Base-by-base conservation (phyloP, 2,888 invertebrate genomes). In the Drosophila recens region DNA sequence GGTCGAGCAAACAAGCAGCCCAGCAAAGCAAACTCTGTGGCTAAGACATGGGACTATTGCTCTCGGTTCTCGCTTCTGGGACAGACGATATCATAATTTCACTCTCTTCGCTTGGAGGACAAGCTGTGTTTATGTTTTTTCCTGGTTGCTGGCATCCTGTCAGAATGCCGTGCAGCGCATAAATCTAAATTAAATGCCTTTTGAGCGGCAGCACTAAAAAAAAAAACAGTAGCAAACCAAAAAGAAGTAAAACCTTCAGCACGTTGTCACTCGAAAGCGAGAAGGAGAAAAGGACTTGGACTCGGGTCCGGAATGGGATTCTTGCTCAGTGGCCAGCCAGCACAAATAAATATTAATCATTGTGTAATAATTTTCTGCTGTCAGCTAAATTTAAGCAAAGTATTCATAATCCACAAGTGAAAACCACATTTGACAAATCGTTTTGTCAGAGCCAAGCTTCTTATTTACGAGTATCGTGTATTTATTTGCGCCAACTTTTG, bases 161-260 rank as follows among this genome's bases (percentile, higher is more conserved):
- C 86, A 89, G 82, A 87, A 61, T 82, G 72, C 82, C 75, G 74
- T 79, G 76, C 80, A 63, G 72, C 73, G 75, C 81, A 90, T 89
- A 90, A 90, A 90, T 90, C 90, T 90, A 88, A 89, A 90, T 90
- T 90, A 90, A 90, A 90, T 84, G 82, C 79, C 80, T 72, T 89
- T 81, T 81, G 82, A 82, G 69, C 74, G 53, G 64, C 57, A 58
- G 38, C 46, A 64, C 17, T 59, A 62, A 59, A 62, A 23, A 20
- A 23, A 67, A 71, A 30, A 8, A 6, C 27, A 27, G 51, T 51
- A 58, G 52, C 69, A 57, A 59, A 61, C 17, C 1, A 56, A 52
- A 33, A 36, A 38, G 33, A 57, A 61, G 57, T 48, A 62, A 48
- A 71, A 67, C 76, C 67, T 79, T 85, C 87, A 81, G 79, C 90